Percentiles rank a stretch among this genome's conserved stretches.
phyloP scores from a whole-genome alignment of 2,113 vertebrate species.

The Aepyceros melampus region DNA sequence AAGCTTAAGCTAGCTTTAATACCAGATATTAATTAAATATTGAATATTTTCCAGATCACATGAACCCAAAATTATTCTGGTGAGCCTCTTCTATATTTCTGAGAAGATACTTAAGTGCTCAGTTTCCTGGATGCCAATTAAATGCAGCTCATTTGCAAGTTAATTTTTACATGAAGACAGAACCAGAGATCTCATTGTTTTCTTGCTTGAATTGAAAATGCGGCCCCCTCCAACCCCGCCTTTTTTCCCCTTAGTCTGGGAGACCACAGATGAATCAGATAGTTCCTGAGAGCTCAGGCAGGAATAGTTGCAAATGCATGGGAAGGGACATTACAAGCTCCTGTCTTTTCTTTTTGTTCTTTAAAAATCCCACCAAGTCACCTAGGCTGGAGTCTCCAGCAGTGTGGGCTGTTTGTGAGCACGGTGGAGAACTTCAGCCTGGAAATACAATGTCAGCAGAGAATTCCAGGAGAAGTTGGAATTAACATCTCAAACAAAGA shows the following conservation, averaged over 20 bases:
- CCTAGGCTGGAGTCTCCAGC: background rate
- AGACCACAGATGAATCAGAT: background rate
- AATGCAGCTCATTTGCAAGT: background rate
- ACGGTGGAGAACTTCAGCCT: background rate
- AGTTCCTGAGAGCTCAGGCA: background rate
- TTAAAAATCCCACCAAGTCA: background rate
- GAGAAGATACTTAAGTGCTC: background rate
- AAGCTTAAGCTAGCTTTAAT: background rate
- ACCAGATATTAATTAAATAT: background rate
- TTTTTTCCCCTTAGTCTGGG: background rate
- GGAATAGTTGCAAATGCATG: background rate
- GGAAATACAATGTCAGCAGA: background rate
- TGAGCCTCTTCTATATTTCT: background rate
- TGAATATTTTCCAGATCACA: background rate
- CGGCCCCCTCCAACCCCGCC: rapidly evolving
- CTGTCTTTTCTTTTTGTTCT: background rate
- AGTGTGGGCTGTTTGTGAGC: background rate
- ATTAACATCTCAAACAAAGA: background rate
- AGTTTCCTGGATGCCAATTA: background rate
- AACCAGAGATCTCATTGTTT: background rate
- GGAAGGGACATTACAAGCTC: background rate
- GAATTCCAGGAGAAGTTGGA: background rate
- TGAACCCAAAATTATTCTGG: background rate
- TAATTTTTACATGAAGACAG: background rate
- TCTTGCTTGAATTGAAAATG: background rate